Conservation (phyloP, 2,113 vertebrate species). For the Ophthalmolycus amberensis region DNA sequence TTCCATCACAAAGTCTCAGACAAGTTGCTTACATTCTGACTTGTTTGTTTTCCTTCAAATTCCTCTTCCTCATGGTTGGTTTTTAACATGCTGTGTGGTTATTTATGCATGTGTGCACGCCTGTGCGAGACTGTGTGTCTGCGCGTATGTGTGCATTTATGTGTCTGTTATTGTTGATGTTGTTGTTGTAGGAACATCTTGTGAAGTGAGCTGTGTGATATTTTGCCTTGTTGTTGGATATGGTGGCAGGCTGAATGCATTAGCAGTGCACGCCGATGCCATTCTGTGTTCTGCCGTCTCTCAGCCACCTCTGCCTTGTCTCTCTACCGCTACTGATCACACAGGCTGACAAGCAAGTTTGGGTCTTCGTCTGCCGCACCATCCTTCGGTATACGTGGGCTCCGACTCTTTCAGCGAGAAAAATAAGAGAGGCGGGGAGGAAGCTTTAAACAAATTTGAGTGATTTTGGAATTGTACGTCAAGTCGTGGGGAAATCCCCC, state of each 20-base stretch:
- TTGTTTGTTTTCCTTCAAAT: slow-evolving; percentile 77
- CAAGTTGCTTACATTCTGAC: slow-evolving; percentile 74
- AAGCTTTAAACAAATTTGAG: slow-evolving; percentile 69
- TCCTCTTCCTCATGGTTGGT: slow-evolving; percentile 64
- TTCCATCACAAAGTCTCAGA: slow-evolving; percentile 57
- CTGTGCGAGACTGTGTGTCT: slow-evolving; percentile 39
- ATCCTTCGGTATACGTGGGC: slow-evolving; percentile 61
- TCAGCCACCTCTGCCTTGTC: slow-evolving; percentile 80
- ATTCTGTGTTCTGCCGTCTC: slow-evolving; percentile 78
- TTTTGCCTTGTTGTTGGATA: slow-evolving; percentile 82
- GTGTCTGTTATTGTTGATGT: slow-evolving; percentile 73
- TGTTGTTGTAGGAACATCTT: slow-evolving; percentile 77
- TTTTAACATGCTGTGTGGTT: slow-evolving; percentile 65
- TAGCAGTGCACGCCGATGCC: slow-evolving; percentile 76
- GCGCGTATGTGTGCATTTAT: slow-evolving; percentile 47
- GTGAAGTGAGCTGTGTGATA: slow-evolving; percentile 81
- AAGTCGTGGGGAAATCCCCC: slow-evolving; percentile 56
- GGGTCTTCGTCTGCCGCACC: slow-evolving; percentile 69
- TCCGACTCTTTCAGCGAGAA: slow-evolving; percentile 62
- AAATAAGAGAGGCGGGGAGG: slow-evolving; percentile 58
- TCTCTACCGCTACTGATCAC: slow-evolving; percentile 80
- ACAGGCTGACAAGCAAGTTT: slow-evolving; percentile 81
- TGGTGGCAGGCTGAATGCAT: slow-evolving; percentile 81
- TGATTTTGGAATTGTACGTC: slow-evolving; percentile 55
- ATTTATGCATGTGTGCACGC: slow-evolving; percentile 65